A percentile compares a stretch with the other conserved stretches of the same genome.
These are phyloP conservation scores for Tragopan temminckii DNA, from an alignment of 2,797 vertebrate species.

Conservation along the genomic window DNA sequence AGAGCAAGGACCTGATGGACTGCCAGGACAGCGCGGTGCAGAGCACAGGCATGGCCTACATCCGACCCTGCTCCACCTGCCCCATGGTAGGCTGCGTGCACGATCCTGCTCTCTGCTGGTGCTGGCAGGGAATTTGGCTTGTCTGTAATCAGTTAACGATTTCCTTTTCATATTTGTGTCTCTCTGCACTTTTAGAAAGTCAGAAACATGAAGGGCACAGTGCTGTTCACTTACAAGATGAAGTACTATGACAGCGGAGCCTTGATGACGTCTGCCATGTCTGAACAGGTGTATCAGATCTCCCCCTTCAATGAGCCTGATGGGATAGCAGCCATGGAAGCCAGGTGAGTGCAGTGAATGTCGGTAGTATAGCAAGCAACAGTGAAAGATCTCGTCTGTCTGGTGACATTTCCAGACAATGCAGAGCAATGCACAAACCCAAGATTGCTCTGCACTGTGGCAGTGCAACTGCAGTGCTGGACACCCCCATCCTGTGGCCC, in stretches of 20 bases:
- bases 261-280: constrained; percentile 78
- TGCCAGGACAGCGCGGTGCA: constrained; percentile 84
- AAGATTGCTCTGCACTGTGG: neutral
- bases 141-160: neutral
- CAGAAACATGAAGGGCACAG: constrained; percentile 78
- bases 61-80: constrained; percentile 82
- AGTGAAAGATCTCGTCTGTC: neutral
- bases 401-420: neutral
- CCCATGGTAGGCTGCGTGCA: constrained; percentile 73
- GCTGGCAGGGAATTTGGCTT: neutral
- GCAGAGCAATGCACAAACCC: neutral
- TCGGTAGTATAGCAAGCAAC: neutral
- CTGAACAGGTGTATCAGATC: constrained; percentile 84
- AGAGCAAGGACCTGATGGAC: constrained; percentile 84
- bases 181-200: constrained; percentile 79
- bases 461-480: neutral
- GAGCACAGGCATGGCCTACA: constrained; percentile 81
- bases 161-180: rapidly evolving
- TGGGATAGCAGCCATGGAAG: constrained; percentile 71
- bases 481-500: neutral
- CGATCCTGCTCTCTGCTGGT: rapidly evolving
- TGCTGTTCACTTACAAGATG: constrained; percentile 84
- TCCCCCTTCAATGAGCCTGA: constrained; percentile 87
- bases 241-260: constrained; percentile 79
- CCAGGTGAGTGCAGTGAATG: constrained; percentile 23